phyloP scores from a whole-genome alignment of 2,113 vertebrate genomes.

The Phalacrocorax brasilianus region DNA sequence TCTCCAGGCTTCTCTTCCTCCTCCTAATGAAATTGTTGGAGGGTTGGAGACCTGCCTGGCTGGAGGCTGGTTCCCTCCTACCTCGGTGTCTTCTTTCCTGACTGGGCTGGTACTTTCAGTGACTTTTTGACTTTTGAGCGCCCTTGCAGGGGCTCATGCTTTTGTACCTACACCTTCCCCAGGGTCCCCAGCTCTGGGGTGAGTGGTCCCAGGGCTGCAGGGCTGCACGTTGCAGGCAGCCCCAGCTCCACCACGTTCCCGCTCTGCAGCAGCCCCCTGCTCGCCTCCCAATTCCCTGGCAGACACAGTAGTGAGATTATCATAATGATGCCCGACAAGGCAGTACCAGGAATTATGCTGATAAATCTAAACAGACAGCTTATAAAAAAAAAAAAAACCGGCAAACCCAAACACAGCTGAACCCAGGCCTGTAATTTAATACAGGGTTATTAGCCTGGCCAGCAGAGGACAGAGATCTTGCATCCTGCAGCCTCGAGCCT shows the following conservation, averaged over 20 bases:
- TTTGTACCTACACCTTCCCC: not conserved
- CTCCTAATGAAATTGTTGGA: not conserved
- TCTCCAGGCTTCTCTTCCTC: not conserved
- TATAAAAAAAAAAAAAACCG: slow-evolving; percentile 16
- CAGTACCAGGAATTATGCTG: slow-evolving; percentile 63
- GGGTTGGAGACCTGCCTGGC: not conserved
- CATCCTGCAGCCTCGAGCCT: not conserved
- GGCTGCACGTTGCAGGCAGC: not conserved
- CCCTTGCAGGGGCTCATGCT: rapidly evolving
- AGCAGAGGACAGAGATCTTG: slow-evolving; percentile 48
- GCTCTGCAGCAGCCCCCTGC: not conserved
- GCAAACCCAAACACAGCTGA: not conserved
- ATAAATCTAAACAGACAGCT: slow-evolving; percentile 72
- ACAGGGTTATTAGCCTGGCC: slow-evolving; percentile 59
- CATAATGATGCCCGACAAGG: slow-evolving; percentile 67
- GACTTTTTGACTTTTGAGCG: not conserved
- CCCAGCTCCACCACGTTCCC: not conserved
- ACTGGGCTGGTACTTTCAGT: rapidly evolving
- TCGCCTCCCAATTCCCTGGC: not conserved
- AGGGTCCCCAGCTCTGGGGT: not conserved
- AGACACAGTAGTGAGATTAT: slow-evolving; percentile 53
- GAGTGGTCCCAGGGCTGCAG: not conserved
- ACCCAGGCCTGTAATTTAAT: slow-evolving; percentile 69
- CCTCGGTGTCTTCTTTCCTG: not conserved
- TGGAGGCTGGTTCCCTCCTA: not conserved